A percentile compares a stretch with the other conserved stretches of the same genome.
These are phyloP conservation scores for Amblyopsis hoosieri DNA, from an alignment of 2,797 vertebrate species.

Conservation along the genomic window DNA sequence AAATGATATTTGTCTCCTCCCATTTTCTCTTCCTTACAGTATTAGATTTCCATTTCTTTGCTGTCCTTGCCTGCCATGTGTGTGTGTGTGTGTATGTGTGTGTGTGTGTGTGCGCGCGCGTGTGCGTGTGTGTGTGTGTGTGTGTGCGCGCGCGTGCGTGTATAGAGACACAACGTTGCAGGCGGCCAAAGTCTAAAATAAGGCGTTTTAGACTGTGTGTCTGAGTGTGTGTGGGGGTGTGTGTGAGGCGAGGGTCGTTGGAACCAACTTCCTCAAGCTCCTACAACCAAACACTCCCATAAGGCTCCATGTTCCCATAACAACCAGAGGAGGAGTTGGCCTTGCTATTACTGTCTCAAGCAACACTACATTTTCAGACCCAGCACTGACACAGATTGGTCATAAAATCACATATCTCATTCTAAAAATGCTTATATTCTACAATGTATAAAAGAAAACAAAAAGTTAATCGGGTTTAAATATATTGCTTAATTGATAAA, in stretches of 20 bases:
- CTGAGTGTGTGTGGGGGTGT: constrained; percentile 13
- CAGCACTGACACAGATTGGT: no score
- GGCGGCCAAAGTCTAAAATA: no score
- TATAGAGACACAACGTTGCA: no score
- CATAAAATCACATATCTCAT: no score
- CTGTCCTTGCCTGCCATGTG: constrained; percentile 8
- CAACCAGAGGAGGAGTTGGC: constrained; percentile 17
- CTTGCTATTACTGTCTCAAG: constrained; percentile 40
- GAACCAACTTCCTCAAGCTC: not conserved
- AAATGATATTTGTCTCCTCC: not conserved
- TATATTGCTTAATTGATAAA: no score
- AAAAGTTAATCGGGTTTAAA: no score
- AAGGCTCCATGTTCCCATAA: not conserved
- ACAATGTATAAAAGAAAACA: no score
- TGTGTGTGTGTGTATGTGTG: constrained; percentile 11
- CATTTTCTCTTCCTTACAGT: not conserved
- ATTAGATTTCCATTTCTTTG: constrained; percentile 38
- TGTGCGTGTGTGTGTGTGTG: no score
- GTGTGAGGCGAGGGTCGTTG: not conserved
- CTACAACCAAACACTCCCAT: not conserved
- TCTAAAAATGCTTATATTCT: no score
- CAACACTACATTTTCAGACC: no score
- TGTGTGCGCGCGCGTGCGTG: no score
- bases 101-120: no score
- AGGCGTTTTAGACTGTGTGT: not conserved